Base-by-base conservation (phyloP, 2,888 invertebrate species). In the Cataglyphis cursor region DNA sequence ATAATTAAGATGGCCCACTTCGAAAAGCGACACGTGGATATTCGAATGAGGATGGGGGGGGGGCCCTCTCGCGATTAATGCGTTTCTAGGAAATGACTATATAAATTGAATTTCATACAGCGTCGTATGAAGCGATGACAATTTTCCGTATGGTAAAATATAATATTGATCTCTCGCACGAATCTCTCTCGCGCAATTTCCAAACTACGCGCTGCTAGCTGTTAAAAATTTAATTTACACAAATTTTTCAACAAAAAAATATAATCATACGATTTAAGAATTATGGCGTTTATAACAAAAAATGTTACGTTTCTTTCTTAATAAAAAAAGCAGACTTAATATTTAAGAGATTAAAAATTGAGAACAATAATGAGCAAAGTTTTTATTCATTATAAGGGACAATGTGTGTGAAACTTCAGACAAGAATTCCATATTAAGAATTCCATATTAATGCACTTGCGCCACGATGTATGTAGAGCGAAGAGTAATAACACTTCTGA, bases 1-100 rank as follows among this genome's bases (percentile, higher is more conserved):
- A 84, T 86, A 86, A 89, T 88, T 89, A 85, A 82, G 84, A 84
- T 89, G 84, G 83, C 81, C 80, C 76, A 76, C 57, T 81, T 81
- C 28, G 28, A 62, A 28, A 74, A 74, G 44, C 59, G 70, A 70
- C 59, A 80, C 75, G 81, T 81, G 62, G 75, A 28, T 75, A 38
- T 38, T 61, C 15, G 38, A 62, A 12, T 38, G 24, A 4, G 24
- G 8, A 1, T 51, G n/a, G 51, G n/a, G n/a, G n/a, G n/a, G n/a
- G 8, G 18, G 51, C 41, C 31, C 35, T 44, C 12, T 24, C 44
- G 15, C 61, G 9, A 59, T 61, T 73, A 44, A 59, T 21, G 75
- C 48, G n/a, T 62, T 35, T 10, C 15, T 15, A 9, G 31, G 5
- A 31, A 68, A 72, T 81, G 41, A 57, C 64, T n/a, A 38, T 72